Evolutionary conservation across 2,113 vertebrate species (phyloP).

Genomic region (Heterotilapia buettikoferi): DNA sequence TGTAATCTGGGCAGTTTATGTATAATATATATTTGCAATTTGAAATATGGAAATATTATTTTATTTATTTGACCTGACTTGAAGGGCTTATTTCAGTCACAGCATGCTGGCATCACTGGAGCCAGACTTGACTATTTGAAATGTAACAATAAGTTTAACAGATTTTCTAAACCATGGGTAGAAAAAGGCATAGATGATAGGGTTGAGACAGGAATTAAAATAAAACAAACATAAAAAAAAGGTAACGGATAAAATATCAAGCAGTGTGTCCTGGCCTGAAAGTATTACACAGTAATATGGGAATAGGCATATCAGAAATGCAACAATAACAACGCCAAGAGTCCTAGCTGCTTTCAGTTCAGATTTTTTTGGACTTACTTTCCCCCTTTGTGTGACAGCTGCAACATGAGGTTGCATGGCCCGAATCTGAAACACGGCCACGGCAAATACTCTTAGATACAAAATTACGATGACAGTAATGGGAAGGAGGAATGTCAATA

Average conservation of each 20-base stretch:
- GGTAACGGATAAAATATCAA: neutral
- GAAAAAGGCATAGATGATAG: neutral
- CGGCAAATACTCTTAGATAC: neutral
- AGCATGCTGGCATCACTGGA: neutral
- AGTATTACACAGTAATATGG: neutral
- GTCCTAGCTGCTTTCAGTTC: neutral
- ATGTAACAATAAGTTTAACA: neutral
- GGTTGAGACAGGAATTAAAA: neutral
- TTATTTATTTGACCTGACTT: neutral
- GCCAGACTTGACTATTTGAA: neutral
- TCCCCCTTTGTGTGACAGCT: neutral
- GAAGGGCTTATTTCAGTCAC: neutral
- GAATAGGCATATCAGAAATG: neutral
- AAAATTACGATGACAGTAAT: neutral
- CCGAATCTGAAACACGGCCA: neutral
- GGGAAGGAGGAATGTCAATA: neutral
- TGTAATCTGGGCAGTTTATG: too few relatives aligned
- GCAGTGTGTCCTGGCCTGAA: neutral
- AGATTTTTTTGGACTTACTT: neutral
- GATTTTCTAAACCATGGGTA: neutral
- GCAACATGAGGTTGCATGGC: neutral
- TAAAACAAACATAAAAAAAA: neutral
- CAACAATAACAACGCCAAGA: neutral
- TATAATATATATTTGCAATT: neutral
- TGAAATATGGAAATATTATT: neutral